Percentiles rank a stretch among this genome's conserved stretches.
phyloP scores from a whole-genome alignment of 1,140 invertebrate species.

The Rhizoglyphus robini region DNA sequence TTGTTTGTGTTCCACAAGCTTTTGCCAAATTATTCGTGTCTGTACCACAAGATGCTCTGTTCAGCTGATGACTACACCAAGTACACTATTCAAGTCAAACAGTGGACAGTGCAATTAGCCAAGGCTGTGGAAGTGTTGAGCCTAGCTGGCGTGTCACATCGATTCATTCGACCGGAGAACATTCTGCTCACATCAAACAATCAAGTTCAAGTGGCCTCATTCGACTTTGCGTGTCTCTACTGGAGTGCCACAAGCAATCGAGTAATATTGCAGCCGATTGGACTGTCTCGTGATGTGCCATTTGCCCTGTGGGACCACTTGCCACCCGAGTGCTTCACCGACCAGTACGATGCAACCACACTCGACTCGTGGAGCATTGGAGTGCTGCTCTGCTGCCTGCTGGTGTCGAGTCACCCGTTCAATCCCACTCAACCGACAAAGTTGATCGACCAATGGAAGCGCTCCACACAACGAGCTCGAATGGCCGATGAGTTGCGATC shows the following conservation, averaged over 20 bases:
- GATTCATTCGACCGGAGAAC: slow-evolving; percentile 4
- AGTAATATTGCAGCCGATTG: too few species aligned
- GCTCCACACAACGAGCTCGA: neutral
- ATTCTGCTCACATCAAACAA: neutral
- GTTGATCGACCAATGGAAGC: neutral
- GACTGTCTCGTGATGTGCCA: neutral
- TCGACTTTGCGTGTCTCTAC: neutral
- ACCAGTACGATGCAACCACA: neutral
- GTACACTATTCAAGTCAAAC: too few species aligned
- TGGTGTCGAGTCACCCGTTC: neutral
- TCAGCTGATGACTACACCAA: neutral
- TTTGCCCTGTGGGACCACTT: neutral
- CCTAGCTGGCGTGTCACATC: neutral
- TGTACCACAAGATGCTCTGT: neutral
- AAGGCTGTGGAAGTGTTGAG: neutral
- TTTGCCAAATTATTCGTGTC: too few species aligned
- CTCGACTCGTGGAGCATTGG: slow-evolving; percentile 11
- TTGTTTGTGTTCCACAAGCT: too few species aligned
- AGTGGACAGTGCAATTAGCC: neutral
- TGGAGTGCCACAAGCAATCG: neutral
- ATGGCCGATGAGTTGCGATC: neutral
- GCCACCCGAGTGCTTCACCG: neutral
- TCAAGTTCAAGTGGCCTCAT: neutral
- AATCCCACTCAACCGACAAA: neutral
- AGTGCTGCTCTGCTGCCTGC: neutral